A percentile compares a stretch with the other conserved stretches of the same genome.
These are phyloP conservation scores for Disparrhopalites patrizii DNA, from an alignment of 2,888 invertebrate genomes.

Conservation along the genomic window DNA sequence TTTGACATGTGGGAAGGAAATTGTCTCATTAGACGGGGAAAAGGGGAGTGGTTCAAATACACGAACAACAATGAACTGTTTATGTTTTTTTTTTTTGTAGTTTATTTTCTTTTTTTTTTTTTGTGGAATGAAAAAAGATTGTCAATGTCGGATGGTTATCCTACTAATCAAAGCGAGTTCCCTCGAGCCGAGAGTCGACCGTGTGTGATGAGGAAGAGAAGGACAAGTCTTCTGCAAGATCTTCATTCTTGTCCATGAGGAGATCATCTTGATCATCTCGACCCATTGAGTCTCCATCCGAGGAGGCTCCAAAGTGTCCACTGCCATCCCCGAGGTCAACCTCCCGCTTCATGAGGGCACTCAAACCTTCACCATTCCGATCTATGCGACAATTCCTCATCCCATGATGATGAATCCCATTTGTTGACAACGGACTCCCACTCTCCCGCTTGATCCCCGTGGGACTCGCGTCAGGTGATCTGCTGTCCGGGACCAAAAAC, in stretches of 20 bases:
- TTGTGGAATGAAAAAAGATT: constrained; percentile 26
- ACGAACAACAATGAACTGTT: too few relatives aligned
- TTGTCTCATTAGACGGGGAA: too few relatives aligned
- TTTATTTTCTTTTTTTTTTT: too few relatives aligned
- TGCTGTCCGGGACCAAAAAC: constrained; percentile 13
- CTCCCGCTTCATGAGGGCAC: constrained; percentile 45
- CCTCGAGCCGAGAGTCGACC: constrained; percentile 25
- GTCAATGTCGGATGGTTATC: constrained; percentile 14
- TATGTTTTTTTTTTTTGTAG: too few relatives aligned
- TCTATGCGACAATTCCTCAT: constrained; percentile 35
- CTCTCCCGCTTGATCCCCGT: constrained; percentile 45
- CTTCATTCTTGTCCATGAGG: constrained; percentile 46
- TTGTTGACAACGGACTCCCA: constrained; percentile 44
- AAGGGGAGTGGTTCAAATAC: too few relatives aligned
- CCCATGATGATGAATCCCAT: constrained; percentile 41
- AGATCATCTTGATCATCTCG: constrained; percentile 47
- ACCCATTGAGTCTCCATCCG: constrained; percentile 45
- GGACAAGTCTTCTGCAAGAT: constrained; percentile 48
- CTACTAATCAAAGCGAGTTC: constrained; percentile 47
- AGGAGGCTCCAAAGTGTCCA: constrained; percentile 43
- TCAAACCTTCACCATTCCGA: constrained; percentile 31
- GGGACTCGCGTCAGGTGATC: constrained; percentile 46
- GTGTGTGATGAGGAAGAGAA: constrained; percentile 46
- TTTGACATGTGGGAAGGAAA: too few relatives aligned
- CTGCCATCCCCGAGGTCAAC: constrained; percentile 44